Conservation (phyloP, 2,797 vertebrate genomes). For the Molothrus aeneus region DNA sequence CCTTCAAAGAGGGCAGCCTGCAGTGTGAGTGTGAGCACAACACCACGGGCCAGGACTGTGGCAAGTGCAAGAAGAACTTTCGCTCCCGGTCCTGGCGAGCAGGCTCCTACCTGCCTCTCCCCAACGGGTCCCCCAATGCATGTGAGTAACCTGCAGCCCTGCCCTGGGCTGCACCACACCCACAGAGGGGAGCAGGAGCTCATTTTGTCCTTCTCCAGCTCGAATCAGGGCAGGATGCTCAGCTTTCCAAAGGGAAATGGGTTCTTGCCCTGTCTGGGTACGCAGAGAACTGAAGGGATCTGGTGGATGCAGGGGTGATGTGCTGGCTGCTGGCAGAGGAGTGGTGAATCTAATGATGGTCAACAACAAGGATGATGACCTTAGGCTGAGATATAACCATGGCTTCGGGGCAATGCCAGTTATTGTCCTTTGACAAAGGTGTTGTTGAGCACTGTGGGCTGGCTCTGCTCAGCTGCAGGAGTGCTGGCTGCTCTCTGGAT, state of each 20-base stretch:
- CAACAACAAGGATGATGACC: not conserved
- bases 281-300: not conserved
- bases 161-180: not conserved
- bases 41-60: slow-evolving; percentile 96
- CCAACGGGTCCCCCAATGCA: slow-evolving; percentile 90
- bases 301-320: not conserved
- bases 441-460: not conserved
- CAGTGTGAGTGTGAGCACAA: slow-evolving; percentile 98
- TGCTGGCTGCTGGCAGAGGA: not conserved
- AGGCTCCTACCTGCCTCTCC: slow-evolving; percentile 92
- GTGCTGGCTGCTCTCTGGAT: not conserved
- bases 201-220: not conserved
- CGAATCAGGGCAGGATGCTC: not conserved
- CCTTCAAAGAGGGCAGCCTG: slow-evolving; percentile 88
- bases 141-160: slow-evolving; percentile 80
- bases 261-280: not conserved
- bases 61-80: slow-evolving; percentile 94
- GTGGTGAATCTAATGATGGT: not conserved
- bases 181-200: accelerated
- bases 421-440: not conserved
- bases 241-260: not conserved
- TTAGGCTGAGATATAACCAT: accelerated
- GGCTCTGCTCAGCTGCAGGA: not conserved
- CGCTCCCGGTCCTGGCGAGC: slow-evolving; percentile 94
- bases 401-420: not conserved